phyloP scores from a whole-genome alignment of 2,888 invertebrate genomes.

The Sarcophaga rosellei region DNA sequence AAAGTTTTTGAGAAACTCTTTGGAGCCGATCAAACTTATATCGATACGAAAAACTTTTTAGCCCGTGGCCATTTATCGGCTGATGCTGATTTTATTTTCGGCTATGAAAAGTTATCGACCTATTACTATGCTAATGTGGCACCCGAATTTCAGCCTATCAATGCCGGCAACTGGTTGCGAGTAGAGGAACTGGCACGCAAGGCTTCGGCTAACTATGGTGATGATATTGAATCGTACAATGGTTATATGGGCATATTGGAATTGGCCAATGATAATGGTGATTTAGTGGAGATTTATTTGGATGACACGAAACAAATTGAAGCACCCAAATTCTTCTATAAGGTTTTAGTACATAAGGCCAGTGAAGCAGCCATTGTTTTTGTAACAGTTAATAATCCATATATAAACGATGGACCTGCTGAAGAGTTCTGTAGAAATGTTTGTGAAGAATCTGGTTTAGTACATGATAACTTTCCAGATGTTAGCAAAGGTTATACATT shows the following conservation, averaged over 20 bases:
- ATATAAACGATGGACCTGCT: slow-evolving; percentile 53
- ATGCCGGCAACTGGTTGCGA: slow-evolving; percentile 82
- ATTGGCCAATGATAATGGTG: slow-evolving; percentile 72
- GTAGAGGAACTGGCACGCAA: slow-evolving; percentile 81
- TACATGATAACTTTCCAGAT: slow-evolving; percentile 65
- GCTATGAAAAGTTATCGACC: slow-evolving; percentile 81
- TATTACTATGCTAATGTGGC: slow-evolving; percentile 82
- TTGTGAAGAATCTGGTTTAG: slow-evolving; percentile 68
- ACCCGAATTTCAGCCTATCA: slow-evolving; percentile 83
- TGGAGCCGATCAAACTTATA: slow-evolving; percentile 76
- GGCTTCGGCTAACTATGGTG: slow-evolving; percentile 76
- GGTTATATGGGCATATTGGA: slow-evolving; percentile 81
- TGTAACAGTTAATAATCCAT: slow-evolving; percentile 82
- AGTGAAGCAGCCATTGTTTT: slow-evolving; percentile 81
- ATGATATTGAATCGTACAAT: slow-evolving; percentile 80
- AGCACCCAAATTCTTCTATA: slow-evolving; percentile 82
- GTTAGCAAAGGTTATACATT: slow-evolving; percentile 72
- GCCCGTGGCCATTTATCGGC: slow-evolving; percentile 83
- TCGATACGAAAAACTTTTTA: slow-evolving; percentile 76
- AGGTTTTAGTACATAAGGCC: slow-evolving; percentile 80
- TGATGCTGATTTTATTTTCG: slow-evolving; percentile 82
- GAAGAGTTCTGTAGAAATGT: slow-evolving; percentile 72
- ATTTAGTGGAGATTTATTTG: slow-evolving; percentile 74
- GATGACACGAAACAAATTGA: slow-evolving; percentile 77
- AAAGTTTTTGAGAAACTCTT: slow-evolving; percentile 77